phyloP scores from a whole-genome alignment of 2,113 vertebrate species.

The Gymnarchus niloticus region DNA sequence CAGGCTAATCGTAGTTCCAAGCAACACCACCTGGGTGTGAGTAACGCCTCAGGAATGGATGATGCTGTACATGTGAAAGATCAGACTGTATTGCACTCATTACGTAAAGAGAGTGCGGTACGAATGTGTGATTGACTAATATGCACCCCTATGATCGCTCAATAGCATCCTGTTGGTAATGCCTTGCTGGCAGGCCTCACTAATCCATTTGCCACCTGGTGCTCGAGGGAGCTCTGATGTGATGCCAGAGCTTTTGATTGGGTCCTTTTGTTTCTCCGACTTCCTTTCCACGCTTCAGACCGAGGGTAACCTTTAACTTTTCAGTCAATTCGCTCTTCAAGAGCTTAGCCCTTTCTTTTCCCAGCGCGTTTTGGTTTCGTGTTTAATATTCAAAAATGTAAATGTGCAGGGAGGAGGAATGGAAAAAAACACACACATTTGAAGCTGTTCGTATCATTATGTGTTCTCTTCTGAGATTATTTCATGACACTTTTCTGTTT shows the following conservation, averaged over 20 bases:
- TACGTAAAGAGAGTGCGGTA: constrained; percentile 39
- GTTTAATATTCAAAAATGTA: constrained; percentile 7
- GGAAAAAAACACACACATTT: not conserved
- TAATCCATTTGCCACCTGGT: constrained; percentile 45
- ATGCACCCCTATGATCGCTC: constrained; percentile 48
- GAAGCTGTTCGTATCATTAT: not conserved
- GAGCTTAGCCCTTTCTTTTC: constrained; percentile 12
- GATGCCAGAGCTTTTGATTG: constrained; percentile 25
- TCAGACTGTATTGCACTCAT: constrained; percentile 37
- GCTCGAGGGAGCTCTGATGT: constrained; percentile 45
- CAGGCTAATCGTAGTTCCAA: not conserved
- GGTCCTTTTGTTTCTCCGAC: constrained; percentile 13
- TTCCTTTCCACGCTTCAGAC: constrained; percentile 1
- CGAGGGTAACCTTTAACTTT: constrained; percentile 23
- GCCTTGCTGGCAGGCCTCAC: constrained; percentile 9
- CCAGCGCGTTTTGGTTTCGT: not conserved
- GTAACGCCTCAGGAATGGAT: constrained; percentile 25
- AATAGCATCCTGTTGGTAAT: constrained; percentile 39
- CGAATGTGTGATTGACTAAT: constrained; percentile 44
- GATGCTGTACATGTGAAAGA: constrained; percentile 39
- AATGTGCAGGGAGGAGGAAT: not conserved
- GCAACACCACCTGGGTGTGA: not conserved
- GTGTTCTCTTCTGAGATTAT: not conserved
- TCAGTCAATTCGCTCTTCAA: constrained; percentile 23
- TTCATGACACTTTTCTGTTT: not conserved